Percentiles rank a stretch among this genome's conserved stretches.
Evolutionary conservation across 2,797 vertebrate genomes (phyloP).

Genomic region (Agapornis canus): DNA sequence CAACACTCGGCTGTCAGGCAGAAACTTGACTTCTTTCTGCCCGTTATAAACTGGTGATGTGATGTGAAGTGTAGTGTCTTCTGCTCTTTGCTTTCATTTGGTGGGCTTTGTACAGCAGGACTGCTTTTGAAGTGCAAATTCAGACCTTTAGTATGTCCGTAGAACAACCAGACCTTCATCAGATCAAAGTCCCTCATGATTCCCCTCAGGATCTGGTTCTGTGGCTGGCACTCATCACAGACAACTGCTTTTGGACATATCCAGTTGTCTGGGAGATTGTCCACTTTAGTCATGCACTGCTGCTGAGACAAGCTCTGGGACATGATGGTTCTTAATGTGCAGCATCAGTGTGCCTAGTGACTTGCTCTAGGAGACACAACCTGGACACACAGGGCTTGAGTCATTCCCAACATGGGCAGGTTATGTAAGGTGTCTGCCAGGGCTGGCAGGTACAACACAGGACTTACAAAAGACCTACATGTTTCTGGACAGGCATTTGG

Average conservation of each 20-base stretch:
- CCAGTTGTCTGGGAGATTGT: not conserved
- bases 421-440: not conserved
- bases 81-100: not conserved
- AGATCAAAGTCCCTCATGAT: not conserved
- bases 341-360: not conserved
- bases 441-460: not conserved
- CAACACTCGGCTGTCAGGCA: not conserved
- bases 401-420: not conserved
- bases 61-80: not conserved
- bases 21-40: not conserved
- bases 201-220: not conserved
- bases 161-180: not conserved
- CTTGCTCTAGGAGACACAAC: not conserved
- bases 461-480: not conserved
- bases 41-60: not conserved
- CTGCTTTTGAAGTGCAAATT: not conserved
- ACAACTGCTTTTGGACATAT: not conserved
- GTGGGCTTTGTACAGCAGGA: not conserved
- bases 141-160: not conserved
- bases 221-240: accelerated
- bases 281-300: not conserved
- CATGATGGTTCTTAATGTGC: accelerated
- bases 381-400: not conserved
- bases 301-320: not conserved
- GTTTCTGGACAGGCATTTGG: not conserved